Conservation (phyloP, 2,113 vertebrate genomes). For the Carollia perspicillata region DNA sequence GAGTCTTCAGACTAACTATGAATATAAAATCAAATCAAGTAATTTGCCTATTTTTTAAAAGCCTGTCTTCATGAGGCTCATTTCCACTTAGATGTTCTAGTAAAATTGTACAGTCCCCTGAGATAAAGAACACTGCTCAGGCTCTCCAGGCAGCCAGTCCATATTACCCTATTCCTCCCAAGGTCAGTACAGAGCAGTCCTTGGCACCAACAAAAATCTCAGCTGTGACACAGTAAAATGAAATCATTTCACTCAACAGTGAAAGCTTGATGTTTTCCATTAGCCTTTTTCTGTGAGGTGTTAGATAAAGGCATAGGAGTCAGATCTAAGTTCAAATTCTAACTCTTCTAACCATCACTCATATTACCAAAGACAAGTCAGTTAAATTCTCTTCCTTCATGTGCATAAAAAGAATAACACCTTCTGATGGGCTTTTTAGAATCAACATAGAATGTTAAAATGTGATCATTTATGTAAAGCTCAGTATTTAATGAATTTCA, state of each 20-base stretch:
- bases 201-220: background rate
- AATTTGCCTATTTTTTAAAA: background rate
- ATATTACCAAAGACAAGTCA: background rate
- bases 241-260: background rate
- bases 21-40: background rate
- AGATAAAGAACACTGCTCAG: background rate
- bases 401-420: background rate
- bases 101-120: background rate
- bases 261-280: background rate
- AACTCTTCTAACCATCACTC: background rate
- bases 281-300: background rate
- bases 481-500: background rate
- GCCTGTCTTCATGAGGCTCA: background rate
- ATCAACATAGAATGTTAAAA: background rate
- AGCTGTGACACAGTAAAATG: background rate
- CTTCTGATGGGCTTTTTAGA: background rate
- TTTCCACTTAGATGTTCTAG: background rate
- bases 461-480: background rate
- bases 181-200: background rate
- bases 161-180: background rate
- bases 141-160: background rate
- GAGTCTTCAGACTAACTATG: background rate
- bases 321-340: background rate
- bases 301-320: background rate
- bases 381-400: background rate